These are phyloP conservation scores for Macrochelys suwanniensis DNA, from an alignment of 2,797 vertebrate genomes.

Conservation along the genomic window DNA sequence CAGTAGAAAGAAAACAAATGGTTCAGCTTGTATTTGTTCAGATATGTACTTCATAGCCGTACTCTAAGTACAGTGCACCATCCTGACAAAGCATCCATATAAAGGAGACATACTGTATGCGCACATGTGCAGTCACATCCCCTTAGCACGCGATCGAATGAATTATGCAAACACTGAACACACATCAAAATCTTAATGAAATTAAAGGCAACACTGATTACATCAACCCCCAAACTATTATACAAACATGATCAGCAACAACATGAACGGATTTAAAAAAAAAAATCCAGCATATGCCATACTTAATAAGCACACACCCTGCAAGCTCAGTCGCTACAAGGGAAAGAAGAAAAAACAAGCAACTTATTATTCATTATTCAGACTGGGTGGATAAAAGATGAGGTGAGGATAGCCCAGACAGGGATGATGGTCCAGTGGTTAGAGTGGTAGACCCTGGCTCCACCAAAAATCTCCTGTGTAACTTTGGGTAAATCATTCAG, in stretches of 20 bases:
- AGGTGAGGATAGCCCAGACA: background rate
- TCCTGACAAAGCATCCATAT: slow-evolving; percentile 22
- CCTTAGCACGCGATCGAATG: slow-evolving; percentile 61
- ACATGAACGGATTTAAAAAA: slow-evolving; percentile 64
- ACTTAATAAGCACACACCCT: slow-evolving; percentile 22
- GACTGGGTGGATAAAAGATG: background rate
- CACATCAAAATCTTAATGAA: slow-evolving; percentile 50
- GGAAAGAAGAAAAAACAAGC: background rate
- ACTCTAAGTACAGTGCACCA: slow-evolving; percentile 41
- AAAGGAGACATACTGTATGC: background rate
- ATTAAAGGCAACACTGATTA: slow-evolving; percentile 68
- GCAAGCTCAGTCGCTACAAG: slow-evolving; percentile 36
- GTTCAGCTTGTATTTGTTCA: slow-evolving; percentile 63
- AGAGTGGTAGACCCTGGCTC: background rate
- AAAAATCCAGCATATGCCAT: background rate
- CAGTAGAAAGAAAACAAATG: slow-evolving; percentile 77
- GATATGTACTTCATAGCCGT: slow-evolving; percentile 19
- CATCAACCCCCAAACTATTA: slow-evolving; percentile 74
- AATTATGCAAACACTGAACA: slow-evolving; percentile 71
- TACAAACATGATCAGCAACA: slow-evolving; percentile 70
- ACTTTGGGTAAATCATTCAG: background rate
- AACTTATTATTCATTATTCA: background rate
- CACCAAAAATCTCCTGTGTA: background rate
- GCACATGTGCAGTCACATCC: slow-evolving; percentile 4
- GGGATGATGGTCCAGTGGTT: background rate